These are phyloP conservation scores for Nannobrachium achirus DNA, from an alignment of 2,113 vertebrate genomes.

Conservation along the genomic window DNA sequence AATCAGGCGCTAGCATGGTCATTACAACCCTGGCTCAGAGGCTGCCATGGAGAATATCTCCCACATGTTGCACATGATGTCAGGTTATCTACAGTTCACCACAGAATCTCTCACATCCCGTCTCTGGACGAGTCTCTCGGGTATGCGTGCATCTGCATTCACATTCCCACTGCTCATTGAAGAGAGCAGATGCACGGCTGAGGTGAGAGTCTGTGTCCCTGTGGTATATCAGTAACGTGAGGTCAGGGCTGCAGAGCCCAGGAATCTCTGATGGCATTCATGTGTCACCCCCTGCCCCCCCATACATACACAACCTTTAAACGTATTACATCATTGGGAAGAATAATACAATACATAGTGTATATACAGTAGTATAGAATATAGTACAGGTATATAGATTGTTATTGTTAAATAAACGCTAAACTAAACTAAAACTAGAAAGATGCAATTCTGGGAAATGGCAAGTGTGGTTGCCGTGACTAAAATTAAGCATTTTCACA, in stretches of 20 bases:
- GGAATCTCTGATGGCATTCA: slow-evolving; percentile 9
- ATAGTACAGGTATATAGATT: too few species aligned
- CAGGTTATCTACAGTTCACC: slow-evolving; percentile 46
- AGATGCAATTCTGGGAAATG: too few species aligned
- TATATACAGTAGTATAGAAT: too few species aligned
- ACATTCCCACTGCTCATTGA: slow-evolving; percentile 1
- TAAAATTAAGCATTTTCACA: too few species aligned
- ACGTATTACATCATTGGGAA: too few species aligned
- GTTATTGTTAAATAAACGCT: too few species aligned
- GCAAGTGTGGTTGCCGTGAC: too few species aligned
- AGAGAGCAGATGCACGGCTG: neutral
- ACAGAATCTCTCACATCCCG: neutral
- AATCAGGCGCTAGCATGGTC: slow-evolving; percentile 56
- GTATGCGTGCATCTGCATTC: slow-evolving; percentile 21
- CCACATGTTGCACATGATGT: slow-evolving; percentile 48
- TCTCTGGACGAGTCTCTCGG: slow-evolving; percentile 14
- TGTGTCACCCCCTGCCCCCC: neutral
- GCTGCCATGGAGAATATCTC: slow-evolving; percentile 54
- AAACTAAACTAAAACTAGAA: too few species aligned
- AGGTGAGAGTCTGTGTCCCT: neutral
- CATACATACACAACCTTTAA: too few species aligned
- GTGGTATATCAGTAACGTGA: slow-evolving; percentile 3
- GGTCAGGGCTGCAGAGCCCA: slow-evolving; percentile 12
- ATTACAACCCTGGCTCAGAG: slow-evolving; percentile 39
- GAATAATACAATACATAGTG: too few species aligned